Base-by-base conservation (phyloP, 1,140 invertebrate genomes). In the Pygmarrhopalites habei region DNA sequence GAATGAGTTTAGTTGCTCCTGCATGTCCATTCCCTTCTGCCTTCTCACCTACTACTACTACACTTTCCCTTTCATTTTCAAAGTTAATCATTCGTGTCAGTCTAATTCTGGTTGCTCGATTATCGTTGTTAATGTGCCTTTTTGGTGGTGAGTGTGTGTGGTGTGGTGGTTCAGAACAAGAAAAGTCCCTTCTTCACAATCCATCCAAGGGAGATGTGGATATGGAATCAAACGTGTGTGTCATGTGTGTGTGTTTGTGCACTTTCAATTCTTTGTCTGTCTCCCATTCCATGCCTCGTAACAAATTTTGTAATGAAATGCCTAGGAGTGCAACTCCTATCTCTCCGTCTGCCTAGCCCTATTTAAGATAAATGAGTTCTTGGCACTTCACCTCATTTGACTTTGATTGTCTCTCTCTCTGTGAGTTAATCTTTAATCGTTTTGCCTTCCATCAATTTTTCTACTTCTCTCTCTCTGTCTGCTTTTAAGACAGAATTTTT, bases 21-120 rank as follows among this genome's bases (percentile, higher is more conserved):
- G n/a, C n/a, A n/a, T n/a, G n/a, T n/a, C n/a, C n/a, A n/a, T n/a
- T n/a, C n/a, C n/a, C n/a, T n/a, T n/a, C n/a, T n/a, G n/a, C n/a
- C n/a, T n/a, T n/a, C n/a, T n/a, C n/a, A n/a, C n/a, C n/a, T n/a
- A n/a, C n/a, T n/a, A n/a, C n/a, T n/a, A n/a, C n/a, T n/a, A n/a
- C 19, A 28, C 44, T 39, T n/a, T 28, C 44, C 46, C 44, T 60
- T 60, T 60, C 58, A 30, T 43, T 58, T 58, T 58, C 57, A 49
- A 39, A 51, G n/a, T 29, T 47, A 51, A 60, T 60, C 58, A 60
- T 26, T 29, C 47, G 46, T 60, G 44, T 60, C 58, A 60, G 7
- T 47, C 23, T 47, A 25, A 47, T 47, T 47, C n/a, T 47, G n/a
- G 44, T 25, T 47, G 7, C 44, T 47, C 44, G 7, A 47, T 47